These are phyloP conservation scores for Rhaphigaster nebulosa DNA, from an alignment of 2,888 invertebrate genomes.

Conservation along the genomic window DNA sequence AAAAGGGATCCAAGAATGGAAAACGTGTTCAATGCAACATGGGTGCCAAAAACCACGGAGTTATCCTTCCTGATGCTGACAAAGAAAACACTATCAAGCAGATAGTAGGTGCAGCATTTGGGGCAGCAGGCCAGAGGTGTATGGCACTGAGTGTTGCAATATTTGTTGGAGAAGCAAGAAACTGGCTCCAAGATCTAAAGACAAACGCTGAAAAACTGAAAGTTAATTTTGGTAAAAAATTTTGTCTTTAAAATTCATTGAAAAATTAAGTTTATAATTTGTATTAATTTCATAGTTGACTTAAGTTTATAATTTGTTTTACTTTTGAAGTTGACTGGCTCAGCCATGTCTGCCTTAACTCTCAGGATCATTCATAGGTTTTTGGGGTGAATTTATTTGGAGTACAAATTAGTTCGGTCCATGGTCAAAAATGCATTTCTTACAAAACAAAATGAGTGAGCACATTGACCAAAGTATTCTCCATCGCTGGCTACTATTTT, in stretches of 20 bases:
- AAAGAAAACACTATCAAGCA: slow-evolving; percentile 96
- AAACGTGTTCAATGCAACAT: slow-evolving; percentile 98
- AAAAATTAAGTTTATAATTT: no score
- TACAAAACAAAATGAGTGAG: no score
- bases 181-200: slow-evolving; percentile 95
- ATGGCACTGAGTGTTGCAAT: slow-evolving; percentile 98
- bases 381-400: neutral
- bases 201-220: slow-evolving; percentile 85
- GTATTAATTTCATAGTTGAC: neutral
- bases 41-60: slow-evolving; percentile 99
- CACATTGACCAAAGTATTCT: no score
- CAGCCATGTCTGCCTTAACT: neutral
- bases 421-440: no score
- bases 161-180: slow-evolving; percentile 90
- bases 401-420: no score
- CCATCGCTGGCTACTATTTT: no score
- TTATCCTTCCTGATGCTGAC: slow-evolving; percentile 97
- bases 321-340: no score
- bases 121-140: slow-evolving; percentile 98
- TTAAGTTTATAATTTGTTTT: no score
- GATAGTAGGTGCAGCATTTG: slow-evolving; percentile 94
- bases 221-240: slow-evolving; percentile 82
- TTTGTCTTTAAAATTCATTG: neutral
- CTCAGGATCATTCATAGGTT: neutral
- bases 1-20: slow-evolving; percentile 86